Conservation (phyloP, 1,140 invertebrate genomes). For the Bombus soroeensis region DNA sequence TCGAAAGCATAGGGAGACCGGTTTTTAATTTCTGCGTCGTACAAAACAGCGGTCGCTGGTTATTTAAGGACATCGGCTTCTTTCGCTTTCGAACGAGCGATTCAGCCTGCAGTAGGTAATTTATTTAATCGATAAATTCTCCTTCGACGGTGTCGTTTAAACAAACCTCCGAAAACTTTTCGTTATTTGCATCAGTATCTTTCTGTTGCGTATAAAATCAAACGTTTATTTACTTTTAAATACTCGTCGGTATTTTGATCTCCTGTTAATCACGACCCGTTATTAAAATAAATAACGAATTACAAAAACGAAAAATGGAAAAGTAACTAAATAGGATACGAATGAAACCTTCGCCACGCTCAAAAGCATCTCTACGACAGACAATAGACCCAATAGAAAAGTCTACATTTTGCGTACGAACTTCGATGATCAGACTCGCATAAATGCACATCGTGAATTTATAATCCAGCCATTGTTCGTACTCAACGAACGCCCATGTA, state of each 20-base stretch:
- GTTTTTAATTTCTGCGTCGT: conserved; percentile 46
- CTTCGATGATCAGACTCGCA: not conserved
- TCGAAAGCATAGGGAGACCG: conserved; percentile 25
- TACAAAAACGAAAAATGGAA: no score
- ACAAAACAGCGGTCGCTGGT: not conserved
- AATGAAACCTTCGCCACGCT: no score
- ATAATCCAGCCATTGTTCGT: not conserved
- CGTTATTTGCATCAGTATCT: no score
- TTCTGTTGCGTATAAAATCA: no score
- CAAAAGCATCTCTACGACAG: no score
- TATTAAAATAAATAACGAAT: not conserved
- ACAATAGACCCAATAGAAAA: not conserved
- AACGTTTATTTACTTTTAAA: no score
- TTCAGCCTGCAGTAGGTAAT: not conserved
- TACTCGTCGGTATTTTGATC: not conserved
- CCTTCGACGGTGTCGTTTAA: no score
- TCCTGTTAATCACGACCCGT: not conserved
- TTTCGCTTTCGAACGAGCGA: conserved; percentile 26
- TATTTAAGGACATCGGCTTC: conserved; percentile 51
- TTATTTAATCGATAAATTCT: no score
- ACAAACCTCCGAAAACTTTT: no score
- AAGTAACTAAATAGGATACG: no score
- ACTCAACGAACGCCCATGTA: not conserved
- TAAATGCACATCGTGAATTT: not conserved
- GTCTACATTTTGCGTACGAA: not conserved